Conservation (phyloP, 2,113 vertebrate species). For the Anoplopoma fimbria region DNA sequence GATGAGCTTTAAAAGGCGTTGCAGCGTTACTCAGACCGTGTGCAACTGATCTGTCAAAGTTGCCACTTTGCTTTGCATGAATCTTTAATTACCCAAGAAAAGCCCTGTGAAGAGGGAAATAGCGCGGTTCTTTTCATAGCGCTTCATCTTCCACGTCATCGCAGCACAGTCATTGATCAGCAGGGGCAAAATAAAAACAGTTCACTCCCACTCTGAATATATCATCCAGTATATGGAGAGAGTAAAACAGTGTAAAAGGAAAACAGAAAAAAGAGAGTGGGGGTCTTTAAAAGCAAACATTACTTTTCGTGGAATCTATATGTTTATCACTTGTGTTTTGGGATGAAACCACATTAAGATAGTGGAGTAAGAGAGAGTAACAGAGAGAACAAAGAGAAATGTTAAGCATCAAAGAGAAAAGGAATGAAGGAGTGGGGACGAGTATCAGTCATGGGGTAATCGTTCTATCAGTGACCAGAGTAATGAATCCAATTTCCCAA, state of each 20-base stretch:
- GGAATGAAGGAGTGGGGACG: conserved; percentile 41
- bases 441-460: conserved; percentile 71
- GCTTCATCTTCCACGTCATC: conserved; percentile 37
- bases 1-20: conserved; percentile 47
- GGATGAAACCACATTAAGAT: conserved; percentile 42
- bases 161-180: conserved; percentile 55
- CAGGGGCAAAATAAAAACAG: conserved; percentile 58
- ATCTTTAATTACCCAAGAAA: conserved; percentile 74
- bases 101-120: conserved; percentile 39
- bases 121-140: conserved; percentile 31
- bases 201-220: conserved; percentile 36
- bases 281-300: conserved; percentile 42
- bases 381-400: conserved; percentile 52
- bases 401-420: conserved; percentile 52
- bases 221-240: conserved; percentile 17
- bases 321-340: conserved; percentile 38
- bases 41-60: conserved; percentile 71
- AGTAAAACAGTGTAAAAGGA: conserved; percentile 9
- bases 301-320: conserved; percentile 38
- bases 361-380: conserved; percentile 30
- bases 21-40: conserved; percentile 39
- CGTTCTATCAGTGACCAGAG: conserved; percentile 66
- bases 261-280: conserved; percentile 9
- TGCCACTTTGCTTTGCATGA: conserved; percentile 65
- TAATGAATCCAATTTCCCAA: conserved; percentile 77